Evolutionary conservation across 2,113 vertebrate species (phyloP).

Genomic region (Paradoxurus hermaphroditus): DNA sequence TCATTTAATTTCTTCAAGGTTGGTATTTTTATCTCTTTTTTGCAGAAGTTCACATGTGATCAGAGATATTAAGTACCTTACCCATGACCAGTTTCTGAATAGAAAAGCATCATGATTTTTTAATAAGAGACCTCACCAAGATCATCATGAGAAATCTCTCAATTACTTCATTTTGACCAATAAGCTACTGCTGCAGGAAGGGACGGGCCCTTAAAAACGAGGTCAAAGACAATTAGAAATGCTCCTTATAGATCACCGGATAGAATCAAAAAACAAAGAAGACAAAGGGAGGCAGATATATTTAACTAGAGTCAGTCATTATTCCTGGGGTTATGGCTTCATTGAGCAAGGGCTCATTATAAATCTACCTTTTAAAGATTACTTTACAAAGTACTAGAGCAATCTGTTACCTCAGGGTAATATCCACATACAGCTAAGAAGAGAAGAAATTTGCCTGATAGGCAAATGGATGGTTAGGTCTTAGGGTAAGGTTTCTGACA

Average conservation of each 20-base stretch:
- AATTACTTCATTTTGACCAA: background rate
- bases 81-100: background rate
- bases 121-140: background rate
- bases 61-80: background rate
- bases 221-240: conserved; percentile 5
- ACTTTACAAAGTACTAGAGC: background rate
- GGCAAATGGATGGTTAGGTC: background rate
- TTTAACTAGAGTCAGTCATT: conserved; percentile 23
- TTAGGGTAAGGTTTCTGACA: background rate
- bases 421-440: background rate
- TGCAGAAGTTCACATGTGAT: background rate
- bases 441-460: background rate
- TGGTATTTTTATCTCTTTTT: background rate
- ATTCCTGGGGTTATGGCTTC: background rate
- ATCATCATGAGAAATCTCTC: background rate
- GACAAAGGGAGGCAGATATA: background rate
- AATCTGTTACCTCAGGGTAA: background rate
- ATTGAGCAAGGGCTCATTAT: conserved; percentile 31
- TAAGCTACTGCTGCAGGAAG: background rate
- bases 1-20: background rate
- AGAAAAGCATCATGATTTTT: background rate
- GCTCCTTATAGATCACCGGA: background rate
- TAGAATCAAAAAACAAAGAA: background rate
- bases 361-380: background rate
- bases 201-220: background rate